Base-by-base conservation (phyloP, 2,888 invertebrate species). In the Scaptomyza tumidula region DNA sequence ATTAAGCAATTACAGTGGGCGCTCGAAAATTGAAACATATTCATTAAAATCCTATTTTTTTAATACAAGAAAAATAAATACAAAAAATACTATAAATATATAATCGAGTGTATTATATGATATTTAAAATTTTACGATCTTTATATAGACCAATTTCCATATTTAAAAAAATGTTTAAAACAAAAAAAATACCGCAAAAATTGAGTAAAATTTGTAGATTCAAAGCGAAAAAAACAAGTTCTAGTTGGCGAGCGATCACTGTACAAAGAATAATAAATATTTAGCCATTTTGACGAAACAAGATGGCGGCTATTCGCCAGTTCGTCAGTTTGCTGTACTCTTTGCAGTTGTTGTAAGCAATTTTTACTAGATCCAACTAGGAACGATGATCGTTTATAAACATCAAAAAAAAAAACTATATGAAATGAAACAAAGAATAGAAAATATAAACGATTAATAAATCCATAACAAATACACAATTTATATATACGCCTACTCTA, bases 341-440 rank as follows among this genome's bases (percentile, higher is more conserved):
- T 71, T 57, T 63, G 72, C 72, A 52, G 59, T 71, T 37, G 35
- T 39, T 3, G 59, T 44, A 35, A 58, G 31, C 56, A 61, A 43
- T 71, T 72, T 73, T 69, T 57, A 64, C 54, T 64, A 63, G 45
- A 53, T 55, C 37, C n/a, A 67, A 62, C 60, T 31, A 43, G 39
- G 4, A 62, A 58, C 60, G 41, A 50, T 14, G n/a, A 44, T 44
- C 37, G 44, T 61, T 61, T 31, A 65, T 13, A 61, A 63, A 35
- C 48, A 49, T 19, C 53, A 58, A 24, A 48, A 45, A 61, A 14
- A 1, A 35, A 1, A 9, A 10, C 9, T 37, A 66, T 24, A 55
- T 16, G 13, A 53, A 67, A 73, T 62, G 52, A 67, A 75, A 64
- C 61, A 49, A 35, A 24, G 4, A 5, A 24, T 4, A 24, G 4